These are phyloP conservation scores for Seira musarum DNA, from an alignment of 2,888 invertebrate species.

Conservation along the genomic window DNA sequence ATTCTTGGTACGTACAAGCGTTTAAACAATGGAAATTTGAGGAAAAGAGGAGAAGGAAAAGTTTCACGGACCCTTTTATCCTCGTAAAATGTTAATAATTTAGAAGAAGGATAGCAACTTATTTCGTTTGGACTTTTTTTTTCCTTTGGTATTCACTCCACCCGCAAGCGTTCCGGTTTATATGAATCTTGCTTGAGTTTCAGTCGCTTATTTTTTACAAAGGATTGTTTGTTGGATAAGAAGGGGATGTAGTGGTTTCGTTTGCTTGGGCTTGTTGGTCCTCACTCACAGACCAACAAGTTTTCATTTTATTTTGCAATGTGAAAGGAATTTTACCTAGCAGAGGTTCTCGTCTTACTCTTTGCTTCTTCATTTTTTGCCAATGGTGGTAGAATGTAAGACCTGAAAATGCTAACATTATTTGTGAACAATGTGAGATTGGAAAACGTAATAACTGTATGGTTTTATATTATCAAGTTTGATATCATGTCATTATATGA, in stretches of 20 bases:
- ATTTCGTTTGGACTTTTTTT: conserved; percentile 7
- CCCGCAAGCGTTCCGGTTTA: conserved; percentile 2
- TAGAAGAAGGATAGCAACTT: conserved; percentile 49
- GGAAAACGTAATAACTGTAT: too few relatives aligned
- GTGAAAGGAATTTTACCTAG: too few relatives aligned
- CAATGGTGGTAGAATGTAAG: too few relatives aligned
- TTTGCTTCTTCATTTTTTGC: too few relatives aligned
- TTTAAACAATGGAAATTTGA: conserved; percentile 21
- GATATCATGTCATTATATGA: too few relatives aligned
- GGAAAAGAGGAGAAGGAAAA: not conserved
- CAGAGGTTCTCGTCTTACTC: too few relatives aligned
- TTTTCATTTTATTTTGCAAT: not conserved
- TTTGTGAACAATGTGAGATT: too few relatives aligned
- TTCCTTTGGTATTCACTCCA: not conserved
- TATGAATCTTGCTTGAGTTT: not conserved
- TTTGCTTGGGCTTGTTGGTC: not conserved
- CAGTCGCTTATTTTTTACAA: not conserved
- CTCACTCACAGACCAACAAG: conserved; percentile 10
- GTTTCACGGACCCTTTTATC: conserved; percentile 46
- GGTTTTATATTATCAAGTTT: too few relatives aligned
- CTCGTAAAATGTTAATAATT: conserved; percentile 57
- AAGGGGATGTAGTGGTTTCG: not conserved
- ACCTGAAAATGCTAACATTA: too few relatives aligned
- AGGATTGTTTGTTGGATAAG: not conserved
- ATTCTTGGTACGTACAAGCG: not conserved